phyloP scores from a whole-genome alignment of 2,113 vertebrate genomes.

The Terrapene triunguis region DNA sequence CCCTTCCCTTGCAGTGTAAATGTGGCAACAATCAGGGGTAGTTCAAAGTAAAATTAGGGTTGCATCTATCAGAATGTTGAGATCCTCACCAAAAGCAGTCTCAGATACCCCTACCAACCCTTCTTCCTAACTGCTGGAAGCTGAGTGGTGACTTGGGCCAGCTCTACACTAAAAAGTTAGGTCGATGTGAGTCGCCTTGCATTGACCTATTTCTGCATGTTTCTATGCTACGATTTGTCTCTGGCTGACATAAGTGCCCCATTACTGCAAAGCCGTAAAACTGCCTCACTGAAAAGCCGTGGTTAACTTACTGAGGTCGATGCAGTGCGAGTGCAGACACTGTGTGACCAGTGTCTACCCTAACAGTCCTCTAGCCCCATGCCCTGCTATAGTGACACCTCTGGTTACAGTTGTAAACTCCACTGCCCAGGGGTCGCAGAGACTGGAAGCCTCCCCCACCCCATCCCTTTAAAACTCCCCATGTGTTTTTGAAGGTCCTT shows the following conservation, averaged over 20 bases:
- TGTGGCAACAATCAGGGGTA: background rate
- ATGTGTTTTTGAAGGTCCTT: too few species aligned
- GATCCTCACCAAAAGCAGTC: background rate
- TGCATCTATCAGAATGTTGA: background rate
- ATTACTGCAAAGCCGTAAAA: background rate
- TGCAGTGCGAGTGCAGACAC: background rate
- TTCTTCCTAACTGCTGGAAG: background rate
- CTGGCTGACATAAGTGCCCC: background rate
- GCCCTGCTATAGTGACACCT: background rate
- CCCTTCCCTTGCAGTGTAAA: background rate
- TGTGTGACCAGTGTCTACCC: background rate
- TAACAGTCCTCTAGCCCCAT: background rate
- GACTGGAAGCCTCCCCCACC: background rate
- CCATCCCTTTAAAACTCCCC: too few species aligned
- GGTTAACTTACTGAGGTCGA: background rate
- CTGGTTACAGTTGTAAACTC: background rate
- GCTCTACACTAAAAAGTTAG: background rate
- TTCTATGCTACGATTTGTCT: background rate
- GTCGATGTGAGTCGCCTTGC: too few species aligned
- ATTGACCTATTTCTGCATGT: background rate
- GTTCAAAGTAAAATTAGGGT: constrained; percentile 4
- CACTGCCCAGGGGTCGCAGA: background rate
- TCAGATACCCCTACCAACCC: background rate
- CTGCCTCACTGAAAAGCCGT: background rate
- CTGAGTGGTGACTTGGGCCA: background rate